Percentiles rank a stretch among this genome's conserved stretches.
Evolutionary conservation across 92 coral and sea anemone genomes (phyloP).

Genomic region (Paragorgia papillata): DNA sequence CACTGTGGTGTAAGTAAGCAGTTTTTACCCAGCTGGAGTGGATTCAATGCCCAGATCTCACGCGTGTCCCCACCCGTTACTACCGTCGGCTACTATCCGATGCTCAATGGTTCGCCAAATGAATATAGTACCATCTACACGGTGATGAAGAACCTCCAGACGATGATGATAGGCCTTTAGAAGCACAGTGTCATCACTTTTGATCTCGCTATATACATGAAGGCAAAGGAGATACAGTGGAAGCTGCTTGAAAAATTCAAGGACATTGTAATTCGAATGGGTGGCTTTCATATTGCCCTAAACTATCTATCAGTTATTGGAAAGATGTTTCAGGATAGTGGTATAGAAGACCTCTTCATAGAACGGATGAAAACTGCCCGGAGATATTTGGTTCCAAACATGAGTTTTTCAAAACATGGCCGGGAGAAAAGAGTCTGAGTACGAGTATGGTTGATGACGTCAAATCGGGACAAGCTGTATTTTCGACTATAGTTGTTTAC

Average conservation of each 20-base stretch:
- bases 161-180: slow-evolving; percentile 48
- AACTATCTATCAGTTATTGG: slow-evolving; percentile 60
- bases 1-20: slow-evolving; percentile 11
- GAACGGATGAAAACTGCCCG: too few relatives aligned
- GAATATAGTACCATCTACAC: slow-evolving; percentile 66
- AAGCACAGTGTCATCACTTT: slow-evolving; percentile 62
- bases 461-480: too few relatives aligned
- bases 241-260: slow-evolving; percentile 58
- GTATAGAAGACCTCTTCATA: slow-evolving; percentile 62
- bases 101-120: slow-evolving; percentile 59
- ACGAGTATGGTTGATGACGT: too few relatives aligned
- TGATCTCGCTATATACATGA: slow-evolving; percentile 51
- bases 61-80: slow-evolving; percentile 40
- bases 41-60: slow-evolving; percentile 56
- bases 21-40: slow-evolving; percentile 59
- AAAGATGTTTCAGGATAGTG: slow-evolving; percentile 55
- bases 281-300: slow-evolving; percentile 66
- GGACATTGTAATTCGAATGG: slow-evolving; percentile 57
- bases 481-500: too few relatives aligned
- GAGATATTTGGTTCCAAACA: too few relatives aligned
- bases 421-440: too few relatives aligned
- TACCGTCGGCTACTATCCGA: slow-evolving; percentile 64
- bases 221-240: slow-evolving; percentile 61
- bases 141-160: slow-evolving; percentile 56
- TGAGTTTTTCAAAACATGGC: too few relatives aligned